Evolutionary conservation across 1,140 invertebrate genomes (phyloP), one percentile per base, ranked within the genome.

Genomic region (Cardiocondyla obscurior): DNA sequence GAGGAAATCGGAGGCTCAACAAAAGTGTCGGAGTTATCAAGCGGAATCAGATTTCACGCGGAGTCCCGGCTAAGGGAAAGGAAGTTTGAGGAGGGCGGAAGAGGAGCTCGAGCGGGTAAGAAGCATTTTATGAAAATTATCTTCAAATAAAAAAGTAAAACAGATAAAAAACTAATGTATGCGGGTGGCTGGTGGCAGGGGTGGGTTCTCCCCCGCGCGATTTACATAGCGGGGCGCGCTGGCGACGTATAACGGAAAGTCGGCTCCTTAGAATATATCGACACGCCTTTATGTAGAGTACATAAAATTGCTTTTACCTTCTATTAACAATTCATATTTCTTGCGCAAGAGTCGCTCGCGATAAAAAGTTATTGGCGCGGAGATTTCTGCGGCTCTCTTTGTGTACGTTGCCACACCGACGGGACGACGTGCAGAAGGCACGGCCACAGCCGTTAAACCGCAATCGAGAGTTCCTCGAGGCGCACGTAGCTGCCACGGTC

Each of bases 251-350:
- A 85, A 67, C 83, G 82, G 84, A 67, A 74, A 67, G 39, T 60
- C 72, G 82, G 81, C 89, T 85, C 83, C 90, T 90, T 89, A 91
- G 90, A 90, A 93, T 93, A 92, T 91, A 93, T 93, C 88, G 91
- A 88, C 86, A 87, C 85, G 87, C 81, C 88, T 89, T 93, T 93
- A 93, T 92, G 90, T 92, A 91, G 91, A 92, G 90, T 92, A 93
- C 93, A 94, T 93, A 93, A 93, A 94, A 93, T 93, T 93, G 90
- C 93, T 94, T 94, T 94, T 93, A 94, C 89, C 93, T 90, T 92
- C 90, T 93, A 94, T 93, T 94, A 93, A 94, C 92, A 93, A 94
- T 94, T 94, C 93, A 93, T 93, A 93, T 93, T 93, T 93, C 92
- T 92, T 90, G 84, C 90, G 90, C 91, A 89, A 91, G 90, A 93